Evolutionary conservation across 2,113 vertebrate genomes (phyloP), one percentile per base, ranked within the genome.

Genomic region (Lipotes vexillifer): DNA sequence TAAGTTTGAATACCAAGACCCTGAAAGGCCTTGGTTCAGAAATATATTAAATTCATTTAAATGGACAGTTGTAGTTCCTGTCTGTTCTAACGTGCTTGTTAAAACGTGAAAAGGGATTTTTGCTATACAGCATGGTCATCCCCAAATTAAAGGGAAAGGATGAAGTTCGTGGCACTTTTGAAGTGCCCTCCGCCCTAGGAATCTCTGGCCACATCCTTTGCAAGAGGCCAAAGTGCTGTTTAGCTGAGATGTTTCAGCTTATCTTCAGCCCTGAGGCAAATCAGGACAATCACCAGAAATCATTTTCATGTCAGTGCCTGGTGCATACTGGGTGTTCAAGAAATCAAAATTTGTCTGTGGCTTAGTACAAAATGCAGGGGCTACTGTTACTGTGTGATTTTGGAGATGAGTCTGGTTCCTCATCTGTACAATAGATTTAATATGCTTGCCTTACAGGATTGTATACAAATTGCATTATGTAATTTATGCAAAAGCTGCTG

Each of bases 1-100:
- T 91, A 88, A 92, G 88, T 96, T 63, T 84, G 87, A 97, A 97
- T 97, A 97, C 92, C 92, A 90, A 97, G 96, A 66, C 90, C 44
- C 95, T 96, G 80, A 93, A 97, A 95, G 88, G 7, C 33, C 69
- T 97, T 96, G 96, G 92, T 95, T 97, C 74, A 97, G 80, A 97
- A 96, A 96, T 96, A 97, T 46, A 90, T 84, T 93, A 96, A 97
- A 95, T 92, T 93, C 80, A 85, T 92, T 94, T 74, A 94, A 96
- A 96, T 92, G 93, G 27, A 65, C 80, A 96, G 21, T 92, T 96
- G 52, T 95, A 84, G 55, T 92, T 97, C 83, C 95, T 90, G 92
- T 80, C 77, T 36, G 52, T 80, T 57, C 57, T 87, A 93, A 89
- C 38, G 44, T 97, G n/a, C 85, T 36, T 84, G 69, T 89, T 81